Base-by-base conservation (phyloP, 2,888 invertebrate species). In the Gryllus longicercus region DNA sequence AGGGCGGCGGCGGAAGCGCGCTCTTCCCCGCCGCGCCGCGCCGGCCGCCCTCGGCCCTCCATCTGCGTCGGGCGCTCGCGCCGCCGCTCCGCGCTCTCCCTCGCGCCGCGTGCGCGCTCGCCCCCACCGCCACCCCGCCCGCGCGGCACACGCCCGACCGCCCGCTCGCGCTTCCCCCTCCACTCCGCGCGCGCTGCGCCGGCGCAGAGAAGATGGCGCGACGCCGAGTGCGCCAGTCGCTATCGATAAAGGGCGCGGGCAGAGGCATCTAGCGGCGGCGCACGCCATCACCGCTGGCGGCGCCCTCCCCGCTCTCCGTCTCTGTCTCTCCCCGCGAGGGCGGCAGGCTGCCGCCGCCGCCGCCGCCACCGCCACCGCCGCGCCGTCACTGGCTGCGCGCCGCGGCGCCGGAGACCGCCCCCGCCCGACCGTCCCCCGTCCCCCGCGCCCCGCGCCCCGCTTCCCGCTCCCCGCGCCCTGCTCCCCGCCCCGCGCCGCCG, bases 121-220 rank as follows among this genome's bases (percentile, higher is more conserved):
- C 14, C 16, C 11, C 16, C 63, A 3, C 63, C 63, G 63, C 63
- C 63, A 18, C 63, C 63, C 63, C 14, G 16, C 63, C 63, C 63
- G 2, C n/a, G n/a, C 63, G 63, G 4, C 63, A 63, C 14, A 63
- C 63, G 14, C 63, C 63, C 63, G 38, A 12, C 63, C 63, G 10
- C 63, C 63, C 16, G 16, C 63, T 8, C 63, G 63, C 16, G n/a
- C n/a, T 63, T 2, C 63, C 63, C 63, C n/a, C 63, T n/a, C 63
- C 12, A 12, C n/a, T 38, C 5, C 8, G 38, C 38, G 38, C 38
- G 38, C 63, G 63, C n/a, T 63, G 63, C 63, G 63, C 63, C 63
- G 63, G 63, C 63, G 63, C 63, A 63, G 63, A 63, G 63, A 63
- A 63, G 63, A 63, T 63, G 63, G 63, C 63, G 63, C 63, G 63